A percentile compares a stretch with the other conserved stretches of the same genome.
Conservation (phyloP, 2,113 vertebrate species). For the Recurvirostra avosetta region DNA sequence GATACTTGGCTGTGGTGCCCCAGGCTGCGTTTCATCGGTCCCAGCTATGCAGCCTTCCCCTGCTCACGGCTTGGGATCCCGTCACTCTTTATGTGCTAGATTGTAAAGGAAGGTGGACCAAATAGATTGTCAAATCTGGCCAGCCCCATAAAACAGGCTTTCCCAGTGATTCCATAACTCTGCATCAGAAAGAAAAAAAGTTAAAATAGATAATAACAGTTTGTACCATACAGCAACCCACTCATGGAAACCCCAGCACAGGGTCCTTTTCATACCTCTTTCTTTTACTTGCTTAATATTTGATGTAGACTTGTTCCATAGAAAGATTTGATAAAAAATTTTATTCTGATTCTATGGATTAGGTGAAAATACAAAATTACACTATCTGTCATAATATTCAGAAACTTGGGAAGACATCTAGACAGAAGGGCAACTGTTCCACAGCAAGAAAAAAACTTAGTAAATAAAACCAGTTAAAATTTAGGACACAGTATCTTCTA, state of each 20-base stretch:
- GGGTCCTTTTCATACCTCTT: not conserved
- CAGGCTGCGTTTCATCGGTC: rapidly evolving
- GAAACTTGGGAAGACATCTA: not conserved
- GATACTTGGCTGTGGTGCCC: not conserved
- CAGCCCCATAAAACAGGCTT: not conserved
- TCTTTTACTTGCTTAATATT: not conserved
- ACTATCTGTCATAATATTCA: not conserved
- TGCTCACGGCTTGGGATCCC: not conserved
- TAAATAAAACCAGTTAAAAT: not conserved
- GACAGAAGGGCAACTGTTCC: not conserved
- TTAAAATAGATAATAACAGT: too few species aligned
- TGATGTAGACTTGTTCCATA: not conserved
- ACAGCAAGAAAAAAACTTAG: not conserved
- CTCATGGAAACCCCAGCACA: not conserved
- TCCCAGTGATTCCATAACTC: not conserved
- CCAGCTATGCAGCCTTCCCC: not conserved
- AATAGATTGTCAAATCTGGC: too few species aligned
- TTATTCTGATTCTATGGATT: not conserved
- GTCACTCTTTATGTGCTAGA: rapidly evolving
- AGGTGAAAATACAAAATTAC: not conserved
- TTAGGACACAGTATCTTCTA: not conserved
- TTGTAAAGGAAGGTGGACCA: not conserved
- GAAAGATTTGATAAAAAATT: not conserved
- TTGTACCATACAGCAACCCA: not conserved
- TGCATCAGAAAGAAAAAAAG: not conserved